Evolutionary conservation across 1,140 invertebrate genomes (phyloP).

Genomic region (Drosophila repletoides): DNA sequence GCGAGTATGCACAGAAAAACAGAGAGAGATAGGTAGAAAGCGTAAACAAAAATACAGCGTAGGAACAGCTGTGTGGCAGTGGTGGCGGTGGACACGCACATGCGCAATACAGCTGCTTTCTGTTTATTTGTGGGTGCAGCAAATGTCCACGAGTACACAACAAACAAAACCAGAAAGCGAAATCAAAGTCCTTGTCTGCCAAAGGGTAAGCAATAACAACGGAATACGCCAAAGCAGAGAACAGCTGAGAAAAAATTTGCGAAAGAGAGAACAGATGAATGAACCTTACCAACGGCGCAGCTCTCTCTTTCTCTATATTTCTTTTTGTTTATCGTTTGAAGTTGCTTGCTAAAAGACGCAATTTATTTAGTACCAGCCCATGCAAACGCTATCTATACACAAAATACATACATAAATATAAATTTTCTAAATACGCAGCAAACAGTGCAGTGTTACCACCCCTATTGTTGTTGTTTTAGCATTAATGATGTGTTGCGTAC

Average conservation of each 20-base stretch:
- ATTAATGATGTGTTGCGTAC: too few species aligned
- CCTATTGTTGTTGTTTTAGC: slow-evolving; percentile 11
- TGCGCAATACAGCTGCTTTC: slow-evolving; percentile 51
- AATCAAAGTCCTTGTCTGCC: slow-evolving; percentile 38
- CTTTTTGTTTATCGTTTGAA: slow-evolving; percentile 30
- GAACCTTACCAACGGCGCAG: slow-evolving; percentile 32
- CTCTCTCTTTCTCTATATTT: slow-evolving; percentile 29
- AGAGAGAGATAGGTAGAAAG: slow-evolving; percentile 12
- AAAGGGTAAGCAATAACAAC: slow-evolving; percentile 3
- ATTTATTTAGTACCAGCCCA: slow-evolving; percentile 42
- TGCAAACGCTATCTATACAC: slow-evolving; percentile 11
- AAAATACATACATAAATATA: slow-evolving; percentile 1
- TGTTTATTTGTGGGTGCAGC: slow-evolving; percentile 2
- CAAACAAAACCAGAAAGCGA: slow-evolving; percentile 42
- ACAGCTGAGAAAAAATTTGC: slow-evolving; percentile 52
- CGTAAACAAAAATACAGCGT: slow-evolving; percentile 58
- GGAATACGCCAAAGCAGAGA: slow-evolving; percentile 18
- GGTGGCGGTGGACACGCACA: slow-evolving; percentile 35
- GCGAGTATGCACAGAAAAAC: slow-evolving; percentile 3
- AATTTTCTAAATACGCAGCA: neutral
- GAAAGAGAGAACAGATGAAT: slow-evolving; percentile 43
- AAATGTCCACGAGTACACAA: slow-evolving; percentile 7
- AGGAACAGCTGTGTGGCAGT: slow-evolving; percentile 50
- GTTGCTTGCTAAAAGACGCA: slow-evolving; percentile 67
- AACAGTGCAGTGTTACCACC: slow-evolving; percentile 22